A percentile compares a stretch with the other conserved stretches of the same genome.
phyloP scores from a whole-genome alignment of 2,888 invertebrate genomes.

The Bellardia pandia region DNA sequence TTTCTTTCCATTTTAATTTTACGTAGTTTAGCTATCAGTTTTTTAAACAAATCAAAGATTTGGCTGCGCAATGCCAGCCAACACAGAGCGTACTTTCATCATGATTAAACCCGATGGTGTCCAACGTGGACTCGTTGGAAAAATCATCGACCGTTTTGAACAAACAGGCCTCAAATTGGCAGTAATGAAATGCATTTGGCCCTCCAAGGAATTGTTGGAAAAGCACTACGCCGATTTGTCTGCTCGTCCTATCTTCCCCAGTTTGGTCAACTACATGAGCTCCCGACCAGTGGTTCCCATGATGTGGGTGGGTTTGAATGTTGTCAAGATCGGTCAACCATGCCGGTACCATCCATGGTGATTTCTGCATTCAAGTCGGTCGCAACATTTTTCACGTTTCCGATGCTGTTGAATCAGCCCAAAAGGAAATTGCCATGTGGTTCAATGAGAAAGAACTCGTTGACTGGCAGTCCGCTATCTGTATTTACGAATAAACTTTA shows the following conservation, averaged over 20 bases:
- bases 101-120: constrained; percentile 99
- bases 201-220: constrained; percentile 92
- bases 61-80: constrained; percentile 89
- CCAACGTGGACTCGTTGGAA: constrained; percentile 97
- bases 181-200: constrained; percentile 96
- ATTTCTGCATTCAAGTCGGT: constrained; percentile 97
- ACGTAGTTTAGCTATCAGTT: too few relatives aligned
- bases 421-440: constrained; percentile 98
- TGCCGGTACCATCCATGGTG: constrained; percentile 98
- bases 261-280: constrained; percentile 96
- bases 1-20: too few relatives aligned
- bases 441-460: constrained; percentile 94
- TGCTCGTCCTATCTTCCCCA: constrained; percentile 95
- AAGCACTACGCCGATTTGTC: constrained; percentile 97
- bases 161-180: constrained; percentile 98
- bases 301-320: constrained; percentile 98
- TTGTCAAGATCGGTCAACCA: constrained; percentile 98
- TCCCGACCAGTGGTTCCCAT: constrained; percentile 97
- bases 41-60: too few relatives aligned
- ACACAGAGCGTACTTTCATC: constrained; percentile 97
- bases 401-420: constrained; percentile 97
- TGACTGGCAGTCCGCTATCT: constrained; percentile 93
- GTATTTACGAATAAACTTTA: constrained; percentile 93
- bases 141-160: constrained; percentile 98
- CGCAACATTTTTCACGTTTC: constrained; percentile 99